Conservation (phyloP, 2,797 vertebrate genomes). For the Chromobotia macracanthus region DNA sequence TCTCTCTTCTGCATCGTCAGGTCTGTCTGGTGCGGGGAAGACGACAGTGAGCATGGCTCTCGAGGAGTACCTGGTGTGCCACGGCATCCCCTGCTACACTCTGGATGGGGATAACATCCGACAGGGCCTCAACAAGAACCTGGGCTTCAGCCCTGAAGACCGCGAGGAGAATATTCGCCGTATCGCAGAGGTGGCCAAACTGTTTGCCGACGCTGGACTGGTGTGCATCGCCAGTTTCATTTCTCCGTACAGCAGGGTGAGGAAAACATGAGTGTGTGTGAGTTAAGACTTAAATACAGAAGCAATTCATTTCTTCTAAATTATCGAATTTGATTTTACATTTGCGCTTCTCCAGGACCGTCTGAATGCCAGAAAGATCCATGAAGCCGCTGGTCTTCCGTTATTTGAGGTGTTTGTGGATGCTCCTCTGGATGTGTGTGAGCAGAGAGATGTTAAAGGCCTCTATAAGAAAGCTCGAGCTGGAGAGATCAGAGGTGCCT, state of each 20-base stretch:
- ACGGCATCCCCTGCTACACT: conserved; percentile 95
- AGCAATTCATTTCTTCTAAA: too few relatives aligned
- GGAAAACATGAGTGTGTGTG: background rate
- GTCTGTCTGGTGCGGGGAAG: conserved; percentile 96
- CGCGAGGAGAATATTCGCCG: conserved; percentile 96
- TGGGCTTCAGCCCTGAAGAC: conserved; percentile 94
- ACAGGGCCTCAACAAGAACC: conserved; percentile 96
- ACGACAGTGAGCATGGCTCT: conserved; percentile 98
- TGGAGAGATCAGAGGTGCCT: conserved; percentile 93
- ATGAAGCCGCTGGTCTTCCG: conserved; percentile 91
- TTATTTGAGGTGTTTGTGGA: conserved; percentile 99
- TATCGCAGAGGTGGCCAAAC: conserved; percentile 94
- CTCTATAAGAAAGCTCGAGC: conserved; percentile 97
- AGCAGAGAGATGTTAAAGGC: conserved; percentile 96
- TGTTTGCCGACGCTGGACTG: conserved; percentile 96
- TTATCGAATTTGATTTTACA: background rate
- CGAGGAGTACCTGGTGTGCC: conserved; percentile 96
- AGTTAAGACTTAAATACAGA: background rate
- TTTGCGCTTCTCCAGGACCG: conserved; percentile 81
- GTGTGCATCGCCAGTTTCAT: conserved; percentile 98
- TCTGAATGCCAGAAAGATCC: conserved; percentile 91
- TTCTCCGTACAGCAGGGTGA: conserved; percentile 92
- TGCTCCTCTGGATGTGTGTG: conserved; percentile 94
- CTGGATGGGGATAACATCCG: conserved; percentile 98
- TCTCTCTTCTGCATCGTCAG: conserved; percentile 67